phyloP scores from a whole-genome alignment of 2,888 invertebrate species.

The Caenorhabditis sp. region DNA sequence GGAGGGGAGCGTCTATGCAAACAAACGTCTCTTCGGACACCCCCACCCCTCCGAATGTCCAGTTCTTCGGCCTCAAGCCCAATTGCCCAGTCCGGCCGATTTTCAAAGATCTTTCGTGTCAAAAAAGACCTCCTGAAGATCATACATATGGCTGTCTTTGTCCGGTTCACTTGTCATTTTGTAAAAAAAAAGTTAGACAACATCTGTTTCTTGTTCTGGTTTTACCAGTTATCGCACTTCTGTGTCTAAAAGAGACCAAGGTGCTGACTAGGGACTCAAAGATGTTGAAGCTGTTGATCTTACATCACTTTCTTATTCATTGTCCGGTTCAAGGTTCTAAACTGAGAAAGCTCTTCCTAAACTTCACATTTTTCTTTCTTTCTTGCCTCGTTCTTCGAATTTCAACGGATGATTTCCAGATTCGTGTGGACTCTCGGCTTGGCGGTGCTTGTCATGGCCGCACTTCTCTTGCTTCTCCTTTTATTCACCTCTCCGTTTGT shows the following conservation, averaged over 20 bases:
- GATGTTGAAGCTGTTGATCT: too few relatives aligned
- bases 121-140: too few relatives aligned
- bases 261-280: too few relatives aligned
- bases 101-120: conserved; percentile 41
- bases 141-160: too few relatives aligned
- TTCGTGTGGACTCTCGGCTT: conserved; percentile 37
- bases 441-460: conserved; percentile 25
- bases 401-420: conserved; percentile 14
- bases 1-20: conserved; percentile 26
- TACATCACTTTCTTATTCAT: too few relatives aligned
- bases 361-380: neutral
- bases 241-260: too few relatives aligned
- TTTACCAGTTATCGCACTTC: too few relatives aligned
- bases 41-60: conserved; percentile 13
- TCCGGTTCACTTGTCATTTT: too few relatives aligned
- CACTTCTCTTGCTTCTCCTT: conserved; percentile 23
- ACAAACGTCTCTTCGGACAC: conserved; percentile 15
- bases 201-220: too few relatives aligned
- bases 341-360: neutral
- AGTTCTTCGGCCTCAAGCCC: neutral
- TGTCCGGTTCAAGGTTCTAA: too few relatives aligned
- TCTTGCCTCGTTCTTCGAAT: too few relatives aligned
- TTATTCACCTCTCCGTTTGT: conserved; percentile 21
- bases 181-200: too few relatives aligned
- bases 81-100: neutral